Conservation (phyloP, 2,797 vertebrate genomes). For the Sitta carolinensis region DNA sequence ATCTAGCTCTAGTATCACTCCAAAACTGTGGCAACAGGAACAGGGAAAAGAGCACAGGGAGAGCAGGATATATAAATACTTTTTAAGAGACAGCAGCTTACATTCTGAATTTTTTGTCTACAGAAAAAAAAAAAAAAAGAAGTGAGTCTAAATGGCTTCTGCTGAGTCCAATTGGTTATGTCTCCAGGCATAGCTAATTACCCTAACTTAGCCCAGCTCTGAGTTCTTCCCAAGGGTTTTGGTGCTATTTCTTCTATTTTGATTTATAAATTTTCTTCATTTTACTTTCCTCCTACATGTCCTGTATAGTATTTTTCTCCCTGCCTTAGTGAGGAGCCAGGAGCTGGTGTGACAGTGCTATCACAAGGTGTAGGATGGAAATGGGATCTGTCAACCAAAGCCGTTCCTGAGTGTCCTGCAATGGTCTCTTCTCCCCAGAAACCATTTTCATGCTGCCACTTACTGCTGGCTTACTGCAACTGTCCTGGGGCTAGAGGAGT, state of each 20-base stretch:
- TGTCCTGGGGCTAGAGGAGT: background rate
- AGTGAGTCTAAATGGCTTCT: background rate
- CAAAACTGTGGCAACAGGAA: background rate
- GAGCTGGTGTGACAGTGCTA: background rate
- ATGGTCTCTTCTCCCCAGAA: background rate
- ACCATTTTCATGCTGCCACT: background rate
- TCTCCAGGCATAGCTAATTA: slow-evolving; percentile 41
- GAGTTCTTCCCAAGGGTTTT: slow-evolving; percentile 16
- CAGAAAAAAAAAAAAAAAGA: background rate
- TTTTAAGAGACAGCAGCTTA: background rate
- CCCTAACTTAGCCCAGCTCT: background rate
- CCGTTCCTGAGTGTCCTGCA: background rate
- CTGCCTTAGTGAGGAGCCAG: background rate
- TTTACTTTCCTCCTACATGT: background rate
- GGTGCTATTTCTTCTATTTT: slow-evolving; percentile 29
- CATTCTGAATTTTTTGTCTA: background rate
- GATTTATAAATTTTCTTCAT: slow-evolving; percentile 24
- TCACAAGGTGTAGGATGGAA: background rate
- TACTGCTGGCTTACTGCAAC: background rate
- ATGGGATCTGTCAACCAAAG: background rate
- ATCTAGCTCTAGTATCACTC: background rate
- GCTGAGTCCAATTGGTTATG: background rate
- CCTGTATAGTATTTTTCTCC: background rate
- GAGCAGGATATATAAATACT: background rate
- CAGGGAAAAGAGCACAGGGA: background rate